Base-by-base conservation (phyloP, 2,113 vertebrate species). In the Irena cyanogastra region DNA sequence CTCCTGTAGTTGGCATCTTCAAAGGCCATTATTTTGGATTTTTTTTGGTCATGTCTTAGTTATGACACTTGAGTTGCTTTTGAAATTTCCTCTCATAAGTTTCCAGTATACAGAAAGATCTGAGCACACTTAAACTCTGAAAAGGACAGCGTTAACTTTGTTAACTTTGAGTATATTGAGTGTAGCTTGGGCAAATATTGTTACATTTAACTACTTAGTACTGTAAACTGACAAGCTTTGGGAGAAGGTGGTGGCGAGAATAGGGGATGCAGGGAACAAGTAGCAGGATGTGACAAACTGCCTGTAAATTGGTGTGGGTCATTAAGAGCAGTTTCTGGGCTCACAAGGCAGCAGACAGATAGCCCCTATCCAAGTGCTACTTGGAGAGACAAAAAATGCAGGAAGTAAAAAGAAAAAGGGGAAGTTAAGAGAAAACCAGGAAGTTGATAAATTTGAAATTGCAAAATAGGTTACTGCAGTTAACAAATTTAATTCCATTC, bases 171-270 rank as follows among this genome's bases (percentile, higher is more conserved):
- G 12, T 52, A 2, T 31, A 16, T 45, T 41, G 6, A 37, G 10
- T 41, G 18, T 19, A 24, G 19, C 6, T 69, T n/a, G 42, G 5
- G 23, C 27, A 70, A 41, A 11, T 65, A 27, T 19, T n/a, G n/a
- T 74, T 84, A 52, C 13, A 24, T 77, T 69, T 74, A 82, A 47
- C n/a, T 60, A 20, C 15, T 50, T 33, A 56, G 39, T 56, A 86
- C 18, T 78, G 41, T 65, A 87, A 63, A 37, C 23, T 50, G 42
- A 26, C 23, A 35, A 24, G 26, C 3, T 53, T 16, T 33, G 27
- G 24, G 22, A 42, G 7, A 10, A 26, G 8, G 13, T 6, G 16
- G 5, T 21, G 7, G 4, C 4, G 1, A 5, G 16, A 13, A 24
- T 13, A 44, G 21, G 31, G 27, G 17, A 26, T 69, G 19, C 11